phyloP scores from a whole-genome alignment of 2,113 vertebrate species.

The Cichladusa arquata region DNA sequence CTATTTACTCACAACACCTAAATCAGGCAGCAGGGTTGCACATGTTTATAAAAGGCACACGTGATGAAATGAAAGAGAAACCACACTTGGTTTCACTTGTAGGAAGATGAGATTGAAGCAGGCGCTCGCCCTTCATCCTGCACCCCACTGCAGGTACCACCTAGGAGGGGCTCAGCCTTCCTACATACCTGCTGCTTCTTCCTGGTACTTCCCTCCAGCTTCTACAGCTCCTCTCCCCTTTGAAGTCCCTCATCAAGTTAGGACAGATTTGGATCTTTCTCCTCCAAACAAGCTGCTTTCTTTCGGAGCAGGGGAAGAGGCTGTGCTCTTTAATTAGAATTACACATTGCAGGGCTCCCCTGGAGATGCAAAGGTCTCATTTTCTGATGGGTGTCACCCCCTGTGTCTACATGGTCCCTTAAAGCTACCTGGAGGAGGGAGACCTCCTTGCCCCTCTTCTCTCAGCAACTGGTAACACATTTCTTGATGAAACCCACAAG shows the following conservation, averaged over 20 bases:
- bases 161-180: not conserved
- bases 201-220: not conserved
- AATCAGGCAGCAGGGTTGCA: not conserved
- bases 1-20: constrained; percentile 45
- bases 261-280: not conserved
- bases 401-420: not conserved
- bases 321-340: not conserved
- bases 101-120: not conserved
- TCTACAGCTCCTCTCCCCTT: not conserved
- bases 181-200: not conserved
- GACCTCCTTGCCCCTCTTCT: not conserved
- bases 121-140: not conserved
- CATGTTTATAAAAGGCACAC: constrained; percentile 21
- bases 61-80: constrained; percentile 57
- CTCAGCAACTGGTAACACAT: not conserved
- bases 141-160: not conserved
- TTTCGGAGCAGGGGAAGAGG: not conserved
- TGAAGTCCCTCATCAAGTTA: not conserved
- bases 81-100: constrained; percentile 1
- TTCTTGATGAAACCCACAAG: not conserved
- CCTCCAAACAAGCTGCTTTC: not conserved
- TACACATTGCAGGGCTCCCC: accelerated
- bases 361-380: not conserved
- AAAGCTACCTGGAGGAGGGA: not conserved
- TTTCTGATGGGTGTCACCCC: not conserved